These are phyloP conservation scores for Drosophila setifemur DNA, from an alignment of 1,140 invertebrate species.

Conservation along the genomic window DNA sequence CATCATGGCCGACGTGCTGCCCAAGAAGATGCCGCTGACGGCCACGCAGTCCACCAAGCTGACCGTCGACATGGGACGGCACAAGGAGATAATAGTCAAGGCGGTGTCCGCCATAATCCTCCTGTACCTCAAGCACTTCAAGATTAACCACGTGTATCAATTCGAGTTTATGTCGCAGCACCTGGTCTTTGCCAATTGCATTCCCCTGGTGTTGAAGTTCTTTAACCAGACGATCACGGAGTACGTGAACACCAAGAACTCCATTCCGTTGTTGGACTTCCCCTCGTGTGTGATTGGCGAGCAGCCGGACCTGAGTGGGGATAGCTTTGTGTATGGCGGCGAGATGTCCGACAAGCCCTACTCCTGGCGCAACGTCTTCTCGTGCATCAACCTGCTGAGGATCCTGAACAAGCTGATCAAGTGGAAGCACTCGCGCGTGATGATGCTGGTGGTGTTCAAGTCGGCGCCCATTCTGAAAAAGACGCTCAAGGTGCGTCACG, in stretches of 20 bases:
- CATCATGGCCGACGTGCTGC: constrained; percentile 98
- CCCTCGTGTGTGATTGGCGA: constrained; percentile 98
- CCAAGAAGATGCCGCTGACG: constrained; percentile 98
- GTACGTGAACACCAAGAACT: constrained; percentile 97
- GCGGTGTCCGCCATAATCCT: constrained; percentile 97
- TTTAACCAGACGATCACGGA: constrained; percentile 99
- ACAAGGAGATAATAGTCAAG: constrained; percentile 99
- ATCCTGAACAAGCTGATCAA: constrained; percentile 99
- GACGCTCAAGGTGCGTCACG: constrained; percentile 96
- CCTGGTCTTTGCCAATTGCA: constrained; percentile 99
- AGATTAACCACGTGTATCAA: constrained; percentile 99
- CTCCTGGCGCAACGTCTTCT: constrained; percentile 99
- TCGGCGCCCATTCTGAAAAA: constrained; percentile 99
- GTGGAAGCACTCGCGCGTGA: constrained; percentile 99
- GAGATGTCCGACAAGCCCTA: constrained; percentile 91
- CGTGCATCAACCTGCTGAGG: constrained; percentile 97
- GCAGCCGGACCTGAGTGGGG: constrained; percentile 95
- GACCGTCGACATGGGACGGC: constrained; percentile 98
- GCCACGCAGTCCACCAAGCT: constrained; percentile 98
- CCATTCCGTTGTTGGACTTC: constrained; percentile 97
- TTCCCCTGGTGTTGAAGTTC: constrained; percentile 99
- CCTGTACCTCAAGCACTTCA: constrained; percentile 98
- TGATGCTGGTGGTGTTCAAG: constrained; percentile 99
- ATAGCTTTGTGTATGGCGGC: constrained; percentile 88
- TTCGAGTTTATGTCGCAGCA: constrained; percentile 99